Percentiles rank a stretch among this genome's conserved stretches.
Evolutionary conservation across 30 jellyfish, hydroid and myxozoan species (phyloP).

Genomic region (Chrysaora quinquecirrha): DNA sequence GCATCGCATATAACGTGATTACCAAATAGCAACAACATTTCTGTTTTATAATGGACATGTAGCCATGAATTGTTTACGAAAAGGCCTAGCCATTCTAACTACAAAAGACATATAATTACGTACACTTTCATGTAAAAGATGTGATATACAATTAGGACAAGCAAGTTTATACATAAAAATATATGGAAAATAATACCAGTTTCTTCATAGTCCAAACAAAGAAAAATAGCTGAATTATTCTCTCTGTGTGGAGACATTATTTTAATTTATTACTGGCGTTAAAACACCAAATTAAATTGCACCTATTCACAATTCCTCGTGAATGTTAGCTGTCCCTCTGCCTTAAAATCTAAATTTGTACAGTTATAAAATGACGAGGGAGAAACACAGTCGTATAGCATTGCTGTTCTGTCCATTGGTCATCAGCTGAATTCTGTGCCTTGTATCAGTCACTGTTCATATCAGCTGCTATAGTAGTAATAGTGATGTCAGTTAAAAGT

Average conservation of each 20-base stretch:
- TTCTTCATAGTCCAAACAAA: constrained; percentile 67
- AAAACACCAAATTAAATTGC: background rate
- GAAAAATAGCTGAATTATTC: constrained; percentile 63
- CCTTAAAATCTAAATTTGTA: constrained; percentile 59
- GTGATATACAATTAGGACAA: constrained; percentile 83
- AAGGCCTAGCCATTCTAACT: constrained; percentile 69
- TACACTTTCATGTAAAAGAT: constrained; percentile 66
- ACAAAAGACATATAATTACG: constrained; percentile 66
- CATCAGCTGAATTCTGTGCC: background rate
- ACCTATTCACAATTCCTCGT: constrained; percentile 61
- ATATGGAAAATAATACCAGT: constrained; percentile 37
- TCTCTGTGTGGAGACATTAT: constrained; percentile 62
- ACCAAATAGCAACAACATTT: background rate
- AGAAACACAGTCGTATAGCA: background rate
- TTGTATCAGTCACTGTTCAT: constrained; percentile 41
- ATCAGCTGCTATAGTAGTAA: background rate
- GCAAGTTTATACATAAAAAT: constrained; percentile 76
- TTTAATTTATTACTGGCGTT: constrained; percentile 21
- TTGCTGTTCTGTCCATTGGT: background rate
- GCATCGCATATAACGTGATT: constrained; percentile 11
- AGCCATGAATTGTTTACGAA: constrained; percentile 20
- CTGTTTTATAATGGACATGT: background rate
- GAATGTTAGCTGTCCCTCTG: constrained; percentile 78
- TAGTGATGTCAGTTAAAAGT: constrained; percentile 29
- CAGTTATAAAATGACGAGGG: constrained; percentile 86